A percentile compares a stretch with the other conserved stretches of the same genome.
Conservation (phyloP, 2,113 vertebrate genomes). For the Puffinus mauretanicus region DNA sequence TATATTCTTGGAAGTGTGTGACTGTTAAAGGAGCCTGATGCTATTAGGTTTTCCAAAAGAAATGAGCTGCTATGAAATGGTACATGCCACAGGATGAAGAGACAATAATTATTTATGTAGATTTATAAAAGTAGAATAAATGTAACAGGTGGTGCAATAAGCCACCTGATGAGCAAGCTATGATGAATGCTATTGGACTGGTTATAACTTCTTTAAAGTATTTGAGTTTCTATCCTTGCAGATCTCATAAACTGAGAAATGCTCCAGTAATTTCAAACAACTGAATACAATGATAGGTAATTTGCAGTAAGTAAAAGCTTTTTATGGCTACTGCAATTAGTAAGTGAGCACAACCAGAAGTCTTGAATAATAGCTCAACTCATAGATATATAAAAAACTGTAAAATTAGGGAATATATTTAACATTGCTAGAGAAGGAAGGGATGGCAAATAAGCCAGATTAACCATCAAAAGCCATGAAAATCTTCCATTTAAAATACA, state of each 20-base stretch:
- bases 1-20: neutral
- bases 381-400: neutral
- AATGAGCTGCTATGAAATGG: neutral
- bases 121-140: neutral
- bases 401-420: neutral
- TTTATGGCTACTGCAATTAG: constrained; percentile 58
- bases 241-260: constrained; percentile 39
- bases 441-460: neutral
- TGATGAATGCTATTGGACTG: neutral
- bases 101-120: neutral
- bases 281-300: constrained; percentile 33
- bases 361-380: constrained; percentile 20
- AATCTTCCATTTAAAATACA: neutral
- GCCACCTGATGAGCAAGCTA: neutral
- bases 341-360: constrained; percentile 18
- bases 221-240: constrained; percentile 22
- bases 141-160: neutral
- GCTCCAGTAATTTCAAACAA: constrained; percentile 50
- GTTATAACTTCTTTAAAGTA: constrained; percentile 22
- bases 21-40: neutral
- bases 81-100: neutral
- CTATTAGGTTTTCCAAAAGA: neutral
- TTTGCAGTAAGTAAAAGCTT: constrained; percentile 35
- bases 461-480: neutral
- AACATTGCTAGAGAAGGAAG: neutral